A percentile compares a stretch with the other conserved stretches of the same genome.
Evolutionary conservation across 2,113 vertebrate genomes (phyloP).

Genomic region (Lasiurus borealis): DNA sequence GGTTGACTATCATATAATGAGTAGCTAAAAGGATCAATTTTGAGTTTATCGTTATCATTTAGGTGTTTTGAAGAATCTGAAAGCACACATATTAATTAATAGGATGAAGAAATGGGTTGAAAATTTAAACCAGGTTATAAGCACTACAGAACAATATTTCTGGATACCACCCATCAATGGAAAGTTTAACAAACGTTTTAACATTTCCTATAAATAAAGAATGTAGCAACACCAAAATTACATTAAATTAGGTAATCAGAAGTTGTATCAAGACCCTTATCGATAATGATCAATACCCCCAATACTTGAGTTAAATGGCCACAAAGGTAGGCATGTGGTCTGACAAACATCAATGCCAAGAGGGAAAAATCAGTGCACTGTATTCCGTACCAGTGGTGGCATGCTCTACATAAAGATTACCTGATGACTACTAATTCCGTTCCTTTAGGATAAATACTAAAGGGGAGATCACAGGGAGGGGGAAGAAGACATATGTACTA

Average conservation of each 20-base stretch:
- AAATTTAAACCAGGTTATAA: not conserved
- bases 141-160: not conserved
- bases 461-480: too few species aligned
- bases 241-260: not conserved
- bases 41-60: not conserved
- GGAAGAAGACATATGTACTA: too few species aligned
- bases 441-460: not conserved
- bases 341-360: not conserved
- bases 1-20: not conserved
- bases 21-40: not conserved
- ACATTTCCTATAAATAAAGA: not conserved
- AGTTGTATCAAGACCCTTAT: not conserved
- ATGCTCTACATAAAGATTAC: not conserved
- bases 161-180: not conserved
- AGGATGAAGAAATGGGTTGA: not conserved
- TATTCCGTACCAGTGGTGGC: not conserved
- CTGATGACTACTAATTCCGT: not conserved
- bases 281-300: not conserved
- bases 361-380: rapidly evolving
- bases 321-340: not conserved
- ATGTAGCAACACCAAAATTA: not conserved
- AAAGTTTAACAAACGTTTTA: not conserved
- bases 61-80: conserved; percentile 25
- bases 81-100: not conserved
- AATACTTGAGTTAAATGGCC: not conserved